Base-by-base conservation (phyloP, 2,888 invertebrate genomes). In the Megaustenia siamemsis region DNA sequence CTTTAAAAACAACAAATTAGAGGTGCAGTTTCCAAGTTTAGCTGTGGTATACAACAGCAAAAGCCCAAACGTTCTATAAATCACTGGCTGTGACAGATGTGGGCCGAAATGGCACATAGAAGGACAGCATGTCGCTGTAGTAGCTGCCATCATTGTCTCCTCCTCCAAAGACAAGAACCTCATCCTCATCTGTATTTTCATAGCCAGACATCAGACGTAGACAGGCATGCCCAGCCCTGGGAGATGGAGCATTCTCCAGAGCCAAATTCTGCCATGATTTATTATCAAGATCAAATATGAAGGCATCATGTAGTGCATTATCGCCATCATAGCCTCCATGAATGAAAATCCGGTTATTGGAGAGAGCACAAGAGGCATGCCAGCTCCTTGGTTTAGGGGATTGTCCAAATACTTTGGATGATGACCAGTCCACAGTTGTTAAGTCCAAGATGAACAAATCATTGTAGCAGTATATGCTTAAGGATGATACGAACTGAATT, bases 291-390 rank as follows among this genome's bases (percentile, higher is more conserved):
- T 91, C 91, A 81, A 93, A 92, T 43, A 93, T 92, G 86, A 90
- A 91, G 49, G 92, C 88, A 84, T 93, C 93, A 63, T 90, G 89
- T 10, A 93, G 88, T 15, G 93, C 93, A 45, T 90, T 82, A 85
- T 93, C 89, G 15, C 93, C 93, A 86, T 93, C 92, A 87, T 93
- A 93, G 28, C 93, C 93, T 35, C 93, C 93, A 86, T 93, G 93
- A 63, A 93, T 93, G 69, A 93, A 87, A 32, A 93, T 88, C n/a
- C 93, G 86, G 76, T 90, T 90, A 71, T 85, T 85, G 60, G 89
- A 89, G 49, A 93, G 87, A 12, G 92, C 90, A 89, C 91, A 91
- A 0, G 92, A 91, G 10, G 91, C 90, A 89, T 92, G 92, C 92
- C 92, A 92, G 83, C 93, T 92, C 87, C 93, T 88, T 35, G 93